Conservation (phyloP, 2,888 invertebrate species). For the Hipparchia sbordonii region DNA sequence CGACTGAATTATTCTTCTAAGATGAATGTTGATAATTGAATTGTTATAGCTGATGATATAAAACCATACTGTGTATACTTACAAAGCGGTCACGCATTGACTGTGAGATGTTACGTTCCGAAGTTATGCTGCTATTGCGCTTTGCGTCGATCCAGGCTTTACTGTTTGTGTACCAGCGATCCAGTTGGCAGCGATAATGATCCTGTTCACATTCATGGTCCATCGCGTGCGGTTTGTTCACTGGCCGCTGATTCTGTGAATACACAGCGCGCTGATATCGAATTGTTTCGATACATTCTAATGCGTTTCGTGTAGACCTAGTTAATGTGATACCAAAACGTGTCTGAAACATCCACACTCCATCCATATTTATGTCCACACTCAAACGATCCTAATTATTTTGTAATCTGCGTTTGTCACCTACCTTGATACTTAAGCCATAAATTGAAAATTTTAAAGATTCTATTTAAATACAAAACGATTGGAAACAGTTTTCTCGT, state of each 20-base stretch:
- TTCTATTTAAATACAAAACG: no score
- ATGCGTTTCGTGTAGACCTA: not conserved
- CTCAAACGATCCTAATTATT: no score
- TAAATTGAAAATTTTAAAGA: no score
- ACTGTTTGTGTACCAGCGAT: constrained; percentile 44
- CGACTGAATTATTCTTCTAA: constrained; percentile 57
- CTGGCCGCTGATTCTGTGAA: constrained; percentile 46
- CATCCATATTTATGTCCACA: not conserved
- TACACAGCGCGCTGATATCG: constrained; percentile 41
- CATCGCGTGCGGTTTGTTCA: constrained; percentile 52
- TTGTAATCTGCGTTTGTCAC: no score
- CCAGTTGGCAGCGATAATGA: constrained; percentile 51
- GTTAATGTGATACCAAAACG: no score
- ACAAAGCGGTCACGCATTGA: not conserved
- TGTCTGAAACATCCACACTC: not conserved
- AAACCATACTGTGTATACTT: no score
- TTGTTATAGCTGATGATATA: constrained; percentile 49
- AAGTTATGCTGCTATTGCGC: not conserved
- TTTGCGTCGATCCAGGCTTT: not conserved
- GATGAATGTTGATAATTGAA: constrained; percentile 70
- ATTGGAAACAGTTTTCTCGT: no score
- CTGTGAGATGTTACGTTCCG: not conserved
- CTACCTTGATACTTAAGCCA: no score
- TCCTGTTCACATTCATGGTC: constrained; percentile 53
- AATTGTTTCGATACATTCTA: constrained; percentile 19